A percentile compares a stretch with the other conserved stretches of the same genome.
These are phyloP conservation scores for Thymallus thymallus DNA, from an alignment of 2,113 vertebrate genomes.

Conservation along the genomic window DNA sequence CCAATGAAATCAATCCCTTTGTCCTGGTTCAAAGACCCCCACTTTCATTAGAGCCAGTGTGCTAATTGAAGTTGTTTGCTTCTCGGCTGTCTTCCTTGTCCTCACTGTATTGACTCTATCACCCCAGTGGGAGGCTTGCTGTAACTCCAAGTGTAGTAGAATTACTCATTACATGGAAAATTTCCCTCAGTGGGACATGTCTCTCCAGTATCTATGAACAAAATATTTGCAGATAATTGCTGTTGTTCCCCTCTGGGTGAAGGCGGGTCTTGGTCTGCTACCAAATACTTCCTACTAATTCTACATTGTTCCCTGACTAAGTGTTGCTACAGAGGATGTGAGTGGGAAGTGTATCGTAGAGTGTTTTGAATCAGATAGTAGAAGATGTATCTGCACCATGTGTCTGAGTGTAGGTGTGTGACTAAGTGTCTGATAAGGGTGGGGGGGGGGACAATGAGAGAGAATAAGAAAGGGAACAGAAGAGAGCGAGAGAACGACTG, in stretches of 20 bases:
- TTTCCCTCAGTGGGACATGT: conserved; percentile 25
- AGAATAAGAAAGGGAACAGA: background rate
- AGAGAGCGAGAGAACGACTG: background rate
- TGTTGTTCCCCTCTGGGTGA: conserved; percentile 20
- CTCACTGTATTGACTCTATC: conserved; percentile 44
- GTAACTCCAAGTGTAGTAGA: conserved; percentile 17
- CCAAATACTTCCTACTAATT: background rate
- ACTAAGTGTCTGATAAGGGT: conserved; percentile 13
- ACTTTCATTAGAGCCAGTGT: conserved; percentile 54
- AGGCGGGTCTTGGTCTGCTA: conserved; percentile 21
- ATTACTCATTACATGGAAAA: conserved; percentile 43
- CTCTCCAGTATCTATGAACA: conserved; percentile 34
- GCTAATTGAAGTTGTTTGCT: conserved; percentile 62
- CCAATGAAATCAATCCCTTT: conserved; percentile 58
- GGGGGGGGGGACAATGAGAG: conserved; percentile 8
- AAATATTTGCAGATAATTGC: conserved; percentile 38
- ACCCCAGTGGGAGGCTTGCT: conserved; percentile 29
- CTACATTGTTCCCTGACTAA: background rate
- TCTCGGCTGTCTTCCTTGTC: conserved; percentile 45
- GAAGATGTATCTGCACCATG: conserved; percentile 22
- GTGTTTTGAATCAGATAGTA: conserved; percentile 31
- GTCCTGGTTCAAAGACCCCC: conserved; percentile 47
- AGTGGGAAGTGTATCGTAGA: background rate
- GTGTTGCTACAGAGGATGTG: background rate
- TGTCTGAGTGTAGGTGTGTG: conserved; percentile 9